phyloP scores from a whole-genome alignment of 2,113 vertebrate species.

The Myotis lucifugus region DNA sequence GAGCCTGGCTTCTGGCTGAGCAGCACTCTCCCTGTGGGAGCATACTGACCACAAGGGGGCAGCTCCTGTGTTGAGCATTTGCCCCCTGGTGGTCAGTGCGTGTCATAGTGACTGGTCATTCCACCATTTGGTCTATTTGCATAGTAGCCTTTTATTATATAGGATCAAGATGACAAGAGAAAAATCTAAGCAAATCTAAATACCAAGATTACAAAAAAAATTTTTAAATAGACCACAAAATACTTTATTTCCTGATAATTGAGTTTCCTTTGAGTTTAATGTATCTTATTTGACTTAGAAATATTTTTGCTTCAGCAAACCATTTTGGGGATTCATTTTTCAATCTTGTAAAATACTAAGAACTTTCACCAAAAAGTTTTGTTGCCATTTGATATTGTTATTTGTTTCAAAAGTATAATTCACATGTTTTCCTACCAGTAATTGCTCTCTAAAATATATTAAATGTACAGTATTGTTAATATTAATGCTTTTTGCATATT shows the following conservation, averaged over 20 bases:
- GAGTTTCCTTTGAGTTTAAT: neutral
- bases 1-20: too few relatives aligned
- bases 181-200: neutral
- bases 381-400: neutral
- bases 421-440: neutral
- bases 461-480: neutral
- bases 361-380: neutral
- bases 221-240: neutral
- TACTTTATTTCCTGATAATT: neutral
- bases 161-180: neutral
- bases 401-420: conserved; percentile 2
- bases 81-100: too few relatives aligned
- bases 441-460: conserved; percentile 18
- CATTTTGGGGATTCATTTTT: neutral
- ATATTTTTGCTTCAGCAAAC: neutral
- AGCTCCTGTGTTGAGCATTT: too few relatives aligned
- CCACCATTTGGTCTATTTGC: too few relatives aligned
- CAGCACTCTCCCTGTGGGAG: too few relatives aligned
- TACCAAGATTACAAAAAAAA: neutral
- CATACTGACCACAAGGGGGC: too few relatives aligned
- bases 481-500: neutral
- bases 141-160: too few relatives aligned
- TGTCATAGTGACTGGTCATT: too few relatives aligned
- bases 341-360: neutral
- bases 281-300: neutral